Base-by-base conservation (phyloP, 2,113 vertebrate species). In the Grantiella picta region DNA sequence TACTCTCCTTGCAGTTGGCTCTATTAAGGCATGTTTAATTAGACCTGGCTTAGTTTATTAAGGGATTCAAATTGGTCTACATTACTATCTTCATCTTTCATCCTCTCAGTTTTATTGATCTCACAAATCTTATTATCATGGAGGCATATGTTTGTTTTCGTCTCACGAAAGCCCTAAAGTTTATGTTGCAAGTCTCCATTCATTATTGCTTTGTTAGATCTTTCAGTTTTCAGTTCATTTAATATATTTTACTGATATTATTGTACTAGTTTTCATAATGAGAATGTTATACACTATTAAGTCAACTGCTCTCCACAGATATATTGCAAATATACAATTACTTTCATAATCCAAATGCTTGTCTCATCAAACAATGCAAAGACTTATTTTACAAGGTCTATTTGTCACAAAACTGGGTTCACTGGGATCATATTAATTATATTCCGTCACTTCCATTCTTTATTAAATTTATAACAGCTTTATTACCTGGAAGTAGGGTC, bases 381-480 rank as follows among this genome's bases (percentile, higher is more conserved):
- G 45, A 36, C 11, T 68, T 66, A 27, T 54, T 78, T 82, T 61
- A 66, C 45, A 82, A 60, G 50, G 38, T 25, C 36, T 72, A 4
- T 78, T 87, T 91, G 36, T 63, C n/a, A 65, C 79, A 72, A 29
- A 57, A 65, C 36, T 59, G 59, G 13, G 19, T 82, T 93, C 68
- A 54, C 59, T 54, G 54, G 54, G 42, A 69, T 82, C 42, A 42
- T 92, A 80, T 24, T 66, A 73, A 73, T 92, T 86, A 63, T 77
- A 66, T 80, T 80, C 23, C 1, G 1, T 44, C 81, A n/a, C 35
- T 91, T 93, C 54, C 70, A 68, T 72, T 86, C 45, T 80, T 88
- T 64, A 50, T 88, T 88, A 81, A 80, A 90, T 94, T 95, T 90
- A 7, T 86, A 92, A 66, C 68, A 77, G 82, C 71, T 77, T 86